These are phyloP conservation scores for Drosophila prostipennis DNA, from an alignment of 2,888 invertebrate genomes.

Conservation along the genomic window DNA sequence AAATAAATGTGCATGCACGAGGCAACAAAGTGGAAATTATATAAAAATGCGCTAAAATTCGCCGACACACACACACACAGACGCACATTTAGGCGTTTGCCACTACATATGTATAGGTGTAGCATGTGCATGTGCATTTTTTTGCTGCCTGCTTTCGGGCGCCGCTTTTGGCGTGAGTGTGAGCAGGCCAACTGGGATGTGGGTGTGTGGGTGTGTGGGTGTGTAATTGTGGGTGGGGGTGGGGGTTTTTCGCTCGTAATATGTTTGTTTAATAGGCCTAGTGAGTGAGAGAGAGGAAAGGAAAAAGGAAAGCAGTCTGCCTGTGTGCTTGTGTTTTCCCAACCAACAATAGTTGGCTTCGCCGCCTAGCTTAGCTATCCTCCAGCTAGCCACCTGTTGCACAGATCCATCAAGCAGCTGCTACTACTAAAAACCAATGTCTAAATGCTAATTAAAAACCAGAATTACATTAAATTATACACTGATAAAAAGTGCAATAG, in stretches of 20 bases:
- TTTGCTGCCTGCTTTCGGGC: slow-evolving; percentile 43
- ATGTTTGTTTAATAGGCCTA: slow-evolving; percentile 75
- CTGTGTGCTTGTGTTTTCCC: too few species aligned
- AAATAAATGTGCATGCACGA: slow-evolving; percentile 51
- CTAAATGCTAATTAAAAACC: too few species aligned
- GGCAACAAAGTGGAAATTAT: slow-evolving; percentile 76
- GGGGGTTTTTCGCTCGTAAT: slow-evolving; percentile 56
- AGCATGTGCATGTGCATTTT: slow-evolving; percentile 1
- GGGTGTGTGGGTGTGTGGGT: background rate
- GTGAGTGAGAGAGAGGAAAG: too few species aligned
- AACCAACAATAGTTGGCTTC: background rate
- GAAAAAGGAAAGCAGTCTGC: too few species aligned
- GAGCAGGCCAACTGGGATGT: slow-evolving; percentile 47
- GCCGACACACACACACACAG: slow-evolving; percentile 27
- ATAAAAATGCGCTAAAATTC: slow-evolving; percentile 79
- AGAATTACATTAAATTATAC: too few species aligned
- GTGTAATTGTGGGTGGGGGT: background rate
- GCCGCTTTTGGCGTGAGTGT: slow-evolving; percentile 38
- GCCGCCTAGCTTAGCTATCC: background rate
- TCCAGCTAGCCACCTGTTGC: background rate
- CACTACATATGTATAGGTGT: slow-evolving; percentile 1
- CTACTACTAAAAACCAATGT: too few species aligned
- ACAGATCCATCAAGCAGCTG: too few species aligned
- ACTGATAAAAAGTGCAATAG: too few species aligned
- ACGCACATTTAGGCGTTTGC: slow-evolving; percentile 39